Conservation (phyloP, 2,797 vertebrate species). For the Platyrinchus mystaceus region DNA sequence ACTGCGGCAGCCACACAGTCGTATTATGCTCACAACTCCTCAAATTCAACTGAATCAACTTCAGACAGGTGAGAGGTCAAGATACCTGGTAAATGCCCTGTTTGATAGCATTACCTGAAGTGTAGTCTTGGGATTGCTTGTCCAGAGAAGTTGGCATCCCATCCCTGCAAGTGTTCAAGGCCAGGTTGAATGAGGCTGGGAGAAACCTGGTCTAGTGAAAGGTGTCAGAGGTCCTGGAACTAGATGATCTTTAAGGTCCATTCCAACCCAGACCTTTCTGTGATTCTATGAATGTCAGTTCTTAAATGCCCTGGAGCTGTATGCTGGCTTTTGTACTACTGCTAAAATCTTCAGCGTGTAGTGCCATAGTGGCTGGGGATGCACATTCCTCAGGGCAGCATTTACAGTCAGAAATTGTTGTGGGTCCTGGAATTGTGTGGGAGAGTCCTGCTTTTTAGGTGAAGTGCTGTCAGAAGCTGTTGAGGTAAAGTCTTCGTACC, state of each 20-base stretch:
- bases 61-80: slow-evolving; percentile 82
- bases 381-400: neutral
- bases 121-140: neutral
- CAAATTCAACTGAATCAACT: slow-evolving; percentile 87
- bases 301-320: neutral
- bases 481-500: neutral
- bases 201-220: neutral
- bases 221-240: neutral
- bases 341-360: neutral
- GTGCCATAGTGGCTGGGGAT: neutral
- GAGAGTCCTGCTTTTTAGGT: neutral
- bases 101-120: neutral
- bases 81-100: rapidly evolving
- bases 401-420: neutral
- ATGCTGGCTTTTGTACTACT: neutral
- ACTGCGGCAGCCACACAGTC: slow-evolving; percentile 86
- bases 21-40: slow-evolving; percentile 86
- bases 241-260: neutral
- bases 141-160: neutral
- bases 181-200: neutral
- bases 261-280: neutral
- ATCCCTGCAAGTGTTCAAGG: neutral
- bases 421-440: neutral
- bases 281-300: neutral
- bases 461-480: neutral